Evolutionary conservation across 2,888 invertebrate species (phyloP).

Genomic region (Spicauda simplicius): DNA sequence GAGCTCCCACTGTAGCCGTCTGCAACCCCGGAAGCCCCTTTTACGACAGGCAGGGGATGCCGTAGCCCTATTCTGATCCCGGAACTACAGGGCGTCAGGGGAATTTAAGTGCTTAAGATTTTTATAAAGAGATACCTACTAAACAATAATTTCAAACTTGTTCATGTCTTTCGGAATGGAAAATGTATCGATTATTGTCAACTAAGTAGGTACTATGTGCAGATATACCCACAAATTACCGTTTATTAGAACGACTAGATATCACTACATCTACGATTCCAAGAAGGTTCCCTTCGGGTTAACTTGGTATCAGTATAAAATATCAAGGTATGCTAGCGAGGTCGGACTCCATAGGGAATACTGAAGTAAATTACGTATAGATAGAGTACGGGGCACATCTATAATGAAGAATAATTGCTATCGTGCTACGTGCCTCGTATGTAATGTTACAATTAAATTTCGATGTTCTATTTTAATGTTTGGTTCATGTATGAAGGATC

Average conservation of each 20-base stretch:
- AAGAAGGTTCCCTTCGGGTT: neutral
- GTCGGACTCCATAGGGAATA: conserved; percentile 17
- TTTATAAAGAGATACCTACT: too few species aligned
- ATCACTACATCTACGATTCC: neutral
- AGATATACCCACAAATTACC: neutral
- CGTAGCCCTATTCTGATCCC: too few species aligned
- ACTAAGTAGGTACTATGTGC: too few species aligned
- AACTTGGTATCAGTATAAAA: conserved; percentile 19
- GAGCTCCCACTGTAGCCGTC: too few species aligned
- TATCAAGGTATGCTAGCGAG: conserved; percentile 13
- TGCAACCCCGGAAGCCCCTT: too few species aligned
- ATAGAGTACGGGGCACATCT: neutral
- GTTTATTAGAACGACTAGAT: neutral
- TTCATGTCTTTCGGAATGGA: too few species aligned
- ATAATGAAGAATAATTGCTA: conserved; percentile 27
- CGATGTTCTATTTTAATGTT: neutral
- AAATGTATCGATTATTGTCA: too few species aligned
- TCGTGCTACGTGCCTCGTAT: neutral
- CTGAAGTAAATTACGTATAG: conserved; percentile 21
- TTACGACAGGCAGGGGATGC: too few species aligned
- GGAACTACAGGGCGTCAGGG: too few species aligned
- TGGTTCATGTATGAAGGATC: too few species aligned
- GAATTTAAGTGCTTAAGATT: too few species aligned
- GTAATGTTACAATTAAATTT: neutral
- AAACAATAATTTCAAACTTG: too few species aligned